Evolutionary conservation across 2,797 vertebrate species (phyloP), one percentile per base, ranked within the genome.

Genomic region (Lacerta viridis): DNA sequence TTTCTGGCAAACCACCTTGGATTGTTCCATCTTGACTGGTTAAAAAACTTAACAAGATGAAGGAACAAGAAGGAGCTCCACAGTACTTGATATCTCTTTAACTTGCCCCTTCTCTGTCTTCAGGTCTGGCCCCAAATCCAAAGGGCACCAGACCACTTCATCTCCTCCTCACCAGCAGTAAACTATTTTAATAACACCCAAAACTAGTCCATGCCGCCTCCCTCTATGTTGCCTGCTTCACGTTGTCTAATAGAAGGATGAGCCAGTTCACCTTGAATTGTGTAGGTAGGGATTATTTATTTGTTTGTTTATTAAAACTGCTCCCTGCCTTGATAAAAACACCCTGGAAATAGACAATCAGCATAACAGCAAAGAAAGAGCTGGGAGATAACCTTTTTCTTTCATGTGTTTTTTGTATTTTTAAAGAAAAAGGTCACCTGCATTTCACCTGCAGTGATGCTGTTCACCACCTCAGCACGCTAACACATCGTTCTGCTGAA

Each of bases 111-210:
- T 92, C 1, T 23, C 71, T 25, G 29, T 89, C 7, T 8, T 15
- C 74, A 11, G 36, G 25, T 41, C 27, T 68, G 7, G 41, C 41
- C 23, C 11, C 36, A 50, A 25, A 77, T 46, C 39, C 59, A 36
- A 33, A 36, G 4, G 20, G 2, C 0, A 76, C 5, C 29, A 0
- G 0, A 69, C 33, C 0, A 0, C 23, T 55, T 87, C 71, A 59
- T 80, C 36, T 13, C 0, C 0, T 0, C 2, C 80, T 13, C 76
- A 83, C 83, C 84, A 6, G 3, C 79, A 89, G 1, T 1, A 74
- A 74, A 39, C 59, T 39, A 61, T 20, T 74, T 74, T 59, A 36
- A 74, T 84, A n/a, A 10, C 33, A 59, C 46, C 11, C 15, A 43
- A 41, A 1, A 66, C 59, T n/a, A 5, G 59, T 55, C 13, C 13